These are phyloP conservation scores for Dicrostonyx torquatus DNA, from an alignment of 2,797 vertebrate genomes.

Conservation along the genomic window DNA sequence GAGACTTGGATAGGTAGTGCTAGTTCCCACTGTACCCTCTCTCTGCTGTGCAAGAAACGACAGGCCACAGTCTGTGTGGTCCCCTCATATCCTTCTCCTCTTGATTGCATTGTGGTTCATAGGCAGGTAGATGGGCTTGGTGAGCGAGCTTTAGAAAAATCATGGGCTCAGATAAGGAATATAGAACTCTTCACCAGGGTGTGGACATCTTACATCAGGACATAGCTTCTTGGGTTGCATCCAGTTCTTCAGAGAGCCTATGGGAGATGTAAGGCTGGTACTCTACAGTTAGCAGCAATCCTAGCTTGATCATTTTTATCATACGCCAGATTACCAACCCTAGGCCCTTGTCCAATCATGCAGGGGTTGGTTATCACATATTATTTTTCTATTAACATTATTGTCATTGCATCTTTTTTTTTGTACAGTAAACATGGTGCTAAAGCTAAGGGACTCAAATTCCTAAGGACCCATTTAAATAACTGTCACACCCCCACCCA, in stretches of 20 bases:
- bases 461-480: background rate
- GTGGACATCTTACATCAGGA: background rate
- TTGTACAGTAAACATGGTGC: background rate
- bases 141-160: background rate
- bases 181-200: background rate
- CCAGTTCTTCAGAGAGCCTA: background rate
- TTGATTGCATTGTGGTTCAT: background rate
- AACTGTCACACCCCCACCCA: background rate
- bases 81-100: fast-evolving
- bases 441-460: background rate
- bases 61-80: background rate
- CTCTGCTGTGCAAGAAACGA: background rate
- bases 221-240: background rate
- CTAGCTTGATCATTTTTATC: background rate
- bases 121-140: background rate
- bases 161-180: background rate
- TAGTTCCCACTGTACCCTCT: background rate
- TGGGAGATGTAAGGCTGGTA: background rate
- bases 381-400: background rate
- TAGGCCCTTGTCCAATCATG: background rate
- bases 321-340: background rate
- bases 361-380: background rate
- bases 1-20: background rate
- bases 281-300: background rate
- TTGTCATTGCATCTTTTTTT: background rate